Percentiles rank a stretch among this genome's conserved stretches.
Conservation (phyloP, 2,797 vertebrate genomes). For the Mormyrops boulengeri region DNA sequence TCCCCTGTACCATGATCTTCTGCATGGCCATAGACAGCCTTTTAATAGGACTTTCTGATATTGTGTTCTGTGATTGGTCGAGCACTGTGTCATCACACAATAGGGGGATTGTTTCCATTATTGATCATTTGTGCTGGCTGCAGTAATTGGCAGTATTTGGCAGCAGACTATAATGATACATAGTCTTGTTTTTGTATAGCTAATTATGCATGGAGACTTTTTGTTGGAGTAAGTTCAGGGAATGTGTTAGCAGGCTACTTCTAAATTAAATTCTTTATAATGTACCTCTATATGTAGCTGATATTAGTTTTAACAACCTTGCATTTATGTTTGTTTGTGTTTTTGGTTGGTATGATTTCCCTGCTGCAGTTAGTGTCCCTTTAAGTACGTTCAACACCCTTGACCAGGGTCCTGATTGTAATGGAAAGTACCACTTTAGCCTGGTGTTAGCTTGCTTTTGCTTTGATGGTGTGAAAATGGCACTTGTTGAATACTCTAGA, state of each 20-base stretch:
- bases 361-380: not conserved
- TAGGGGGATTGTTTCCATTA: not conserved
- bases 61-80: not conserved
- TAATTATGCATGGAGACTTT: not conserved
- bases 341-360: not conserved
- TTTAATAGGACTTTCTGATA: not conserved
- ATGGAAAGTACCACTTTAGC: not conserved
- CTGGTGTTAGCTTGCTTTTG: not conserved
- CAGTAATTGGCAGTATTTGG: not conserved
- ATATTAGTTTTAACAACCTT: not conserved
- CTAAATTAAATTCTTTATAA: not conserved
- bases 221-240: not conserved
- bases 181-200: not conserved
- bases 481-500: not conserved
- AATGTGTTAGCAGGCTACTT: not conserved
- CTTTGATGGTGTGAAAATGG: not conserved
- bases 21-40: not conserved
- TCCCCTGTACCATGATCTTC: not conserved
- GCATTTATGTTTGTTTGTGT: not conserved
- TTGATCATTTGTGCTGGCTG: not conserved
- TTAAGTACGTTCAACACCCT: not conserved
- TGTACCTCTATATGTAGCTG: not conserved
- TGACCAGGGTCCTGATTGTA: not conserved
- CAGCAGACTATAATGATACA: not conserved
- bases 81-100: not conserved